These are phyloP conservation scores for Agrochola circellaris DNA, from an alignment of 2,888 invertebrate species.

Conservation along the genomic window DNA sequence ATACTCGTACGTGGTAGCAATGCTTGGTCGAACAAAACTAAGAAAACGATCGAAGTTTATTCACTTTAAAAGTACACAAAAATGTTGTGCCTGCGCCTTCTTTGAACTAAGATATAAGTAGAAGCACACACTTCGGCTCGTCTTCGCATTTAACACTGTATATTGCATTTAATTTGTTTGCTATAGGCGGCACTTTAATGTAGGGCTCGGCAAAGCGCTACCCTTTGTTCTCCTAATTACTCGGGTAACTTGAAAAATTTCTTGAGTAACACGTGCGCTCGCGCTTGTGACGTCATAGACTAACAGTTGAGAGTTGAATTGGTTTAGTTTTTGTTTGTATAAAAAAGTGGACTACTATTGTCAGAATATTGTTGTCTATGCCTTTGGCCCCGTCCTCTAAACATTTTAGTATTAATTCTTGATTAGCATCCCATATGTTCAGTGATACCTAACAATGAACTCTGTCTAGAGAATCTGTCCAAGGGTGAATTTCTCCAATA, in stretches of 20 bases:
- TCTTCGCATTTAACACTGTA: slow-evolving; percentile 81
- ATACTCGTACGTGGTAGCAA: slow-evolving; percentile 8
- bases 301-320: slow-evolving; percentile 41
- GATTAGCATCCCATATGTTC: background rate
- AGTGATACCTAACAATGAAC: background rate
- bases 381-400: background rate
- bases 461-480: background rate
- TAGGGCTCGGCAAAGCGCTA: slow-evolving; percentile 80
- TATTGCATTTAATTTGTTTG: slow-evolving; percentile 86
- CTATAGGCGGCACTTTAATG: slow-evolving; percentile 83
- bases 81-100: slow-evolving; percentile 53
- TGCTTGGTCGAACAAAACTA: background rate
- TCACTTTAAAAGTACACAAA: slow-evolving; percentile 31
- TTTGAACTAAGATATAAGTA: slow-evolving; percentile 74
- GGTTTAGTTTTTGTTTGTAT: slow-evolving; percentile 2
- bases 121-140: slow-evolving; percentile 80
- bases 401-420: background rate
- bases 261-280: slow-evolving; percentile 72
- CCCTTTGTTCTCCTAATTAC: slow-evolving; percentile 82
- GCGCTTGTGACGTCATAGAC: slow-evolving; percentile 58
- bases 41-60: slow-evolving; percentile 25
- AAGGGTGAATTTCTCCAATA: too few species aligned
- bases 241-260: slow-evolving; percentile 64
- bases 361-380: background rate
- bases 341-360: background rate